Conservation (phyloP, 2,888 invertebrate genomes). For the Cantharis rufa region DNA sequence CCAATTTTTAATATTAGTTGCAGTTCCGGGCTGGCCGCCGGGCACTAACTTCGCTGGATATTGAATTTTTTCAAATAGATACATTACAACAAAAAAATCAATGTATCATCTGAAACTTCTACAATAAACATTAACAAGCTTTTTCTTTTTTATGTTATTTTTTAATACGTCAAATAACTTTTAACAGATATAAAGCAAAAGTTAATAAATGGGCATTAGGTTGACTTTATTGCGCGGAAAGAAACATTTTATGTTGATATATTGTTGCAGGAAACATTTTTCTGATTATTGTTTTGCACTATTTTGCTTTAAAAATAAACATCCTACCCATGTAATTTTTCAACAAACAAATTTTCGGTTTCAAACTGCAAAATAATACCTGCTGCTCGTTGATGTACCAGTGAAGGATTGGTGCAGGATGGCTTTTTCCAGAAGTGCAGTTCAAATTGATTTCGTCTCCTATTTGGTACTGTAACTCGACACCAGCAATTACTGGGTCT, state of each 20-base stretch:
- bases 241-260: slow-evolving; percentile 3
- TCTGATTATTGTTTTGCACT: not conserved
- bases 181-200: not conserved
- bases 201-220: not conserved
- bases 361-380: slow-evolving; percentile 60
- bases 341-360: not conserved
- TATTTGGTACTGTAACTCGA: slow-evolving; percentile 72
- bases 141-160: not conserved
- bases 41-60: not conserved
- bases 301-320: not conserved
- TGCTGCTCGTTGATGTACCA: slow-evolving; percentile 81
- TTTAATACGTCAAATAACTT: not conserved
- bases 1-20: not conserved
- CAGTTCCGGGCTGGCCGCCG: not conserved
- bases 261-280: not conserved
- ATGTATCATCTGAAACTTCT: not conserved
- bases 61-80: not conserved
- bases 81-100: not conserved
- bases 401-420: slow-evolving; percentile 73
- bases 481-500: slow-evolving; percentile 75
- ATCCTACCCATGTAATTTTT: not conserved
- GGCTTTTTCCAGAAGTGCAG: slow-evolving; percentile 77
- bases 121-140: not conserved
- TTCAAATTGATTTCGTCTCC: slow-evolving; percentile 75
- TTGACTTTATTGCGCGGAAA: slow-evolving; percentile 3